Evolutionary conservation across 2,797 vertebrate species (phyloP).

Genomic region (Microchirus variegatus): DNA sequence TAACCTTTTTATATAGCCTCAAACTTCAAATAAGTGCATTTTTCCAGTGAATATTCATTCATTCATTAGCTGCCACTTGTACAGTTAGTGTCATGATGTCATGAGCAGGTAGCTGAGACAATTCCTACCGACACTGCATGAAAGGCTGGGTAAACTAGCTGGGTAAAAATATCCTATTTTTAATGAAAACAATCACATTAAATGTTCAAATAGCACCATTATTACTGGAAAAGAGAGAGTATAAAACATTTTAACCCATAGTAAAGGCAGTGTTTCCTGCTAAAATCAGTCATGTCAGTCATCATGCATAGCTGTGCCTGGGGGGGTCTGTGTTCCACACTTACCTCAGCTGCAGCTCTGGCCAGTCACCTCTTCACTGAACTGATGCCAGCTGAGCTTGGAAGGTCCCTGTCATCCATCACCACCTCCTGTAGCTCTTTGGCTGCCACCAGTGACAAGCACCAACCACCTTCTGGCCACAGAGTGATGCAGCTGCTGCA

Average conservation of each 20-base stretch:
- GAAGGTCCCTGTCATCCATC: constrained; percentile 20
- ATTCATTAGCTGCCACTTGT: too few relatives aligned
- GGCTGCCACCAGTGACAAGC: constrained; percentile 26
- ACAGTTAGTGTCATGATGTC: too few relatives aligned
- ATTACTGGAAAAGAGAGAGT: neutral
- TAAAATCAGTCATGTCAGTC: neutral
- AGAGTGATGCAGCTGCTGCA: constrained; percentile 24
- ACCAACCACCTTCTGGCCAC: constrained; percentile 18
- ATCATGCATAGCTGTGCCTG: neutral
- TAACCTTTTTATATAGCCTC: too few relatives aligned
- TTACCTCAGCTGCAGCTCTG: constrained; percentile 10
- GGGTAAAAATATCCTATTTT: neutral
- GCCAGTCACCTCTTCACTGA: neutral
- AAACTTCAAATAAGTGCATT: too few relatives aligned
- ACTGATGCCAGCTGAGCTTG: constrained; percentile 11
- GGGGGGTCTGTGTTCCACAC: neutral
- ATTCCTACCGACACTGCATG: too few relatives aligned
- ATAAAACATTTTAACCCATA: too few relatives aligned
- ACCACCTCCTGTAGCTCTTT: constrained; percentile 32
- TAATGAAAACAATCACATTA: neutral
- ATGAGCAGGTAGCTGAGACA: too few relatives aligned
- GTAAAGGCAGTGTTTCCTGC: too few relatives aligned
- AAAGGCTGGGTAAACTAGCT: too few relatives aligned
- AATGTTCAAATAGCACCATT: neutral
- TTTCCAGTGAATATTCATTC: too few relatives aligned